Conservation (phyloP, 2,797 vertebrate species). For the Pteropus rufus region DNA sequence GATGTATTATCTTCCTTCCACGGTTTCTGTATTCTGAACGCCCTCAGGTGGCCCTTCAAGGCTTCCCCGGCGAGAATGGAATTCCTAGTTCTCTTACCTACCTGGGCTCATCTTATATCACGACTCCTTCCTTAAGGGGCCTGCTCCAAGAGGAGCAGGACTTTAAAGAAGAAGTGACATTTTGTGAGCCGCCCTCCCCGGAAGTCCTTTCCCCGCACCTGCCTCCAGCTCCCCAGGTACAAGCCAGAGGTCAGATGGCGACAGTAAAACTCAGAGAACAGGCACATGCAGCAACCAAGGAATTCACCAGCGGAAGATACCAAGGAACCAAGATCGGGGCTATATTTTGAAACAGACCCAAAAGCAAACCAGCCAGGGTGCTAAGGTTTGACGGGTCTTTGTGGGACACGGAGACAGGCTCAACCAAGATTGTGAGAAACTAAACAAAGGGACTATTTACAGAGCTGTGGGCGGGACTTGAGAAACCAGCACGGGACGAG, state of each 20-base stretch:
- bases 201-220: background rate
- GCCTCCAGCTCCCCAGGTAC: background rate
- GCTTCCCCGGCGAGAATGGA: background rate
- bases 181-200: background rate
- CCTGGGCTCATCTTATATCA: background rate
- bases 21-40: background rate
- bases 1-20: background rate
- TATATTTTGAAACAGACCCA: background rate
- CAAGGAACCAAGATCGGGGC: background rate
- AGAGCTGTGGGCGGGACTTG: background rate
- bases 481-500: background rate
- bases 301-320: background rate
- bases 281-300: fast-evolving
- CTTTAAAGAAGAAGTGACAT: background rate
- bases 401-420: background rate
- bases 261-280: background rate
- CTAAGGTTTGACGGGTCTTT: background rate
- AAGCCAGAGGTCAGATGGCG: background rate
- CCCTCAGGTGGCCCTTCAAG: background rate
- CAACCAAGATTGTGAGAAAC: background rate
- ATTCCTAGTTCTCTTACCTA: background rate
- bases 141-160: background rate
- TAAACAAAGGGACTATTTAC: background rate
- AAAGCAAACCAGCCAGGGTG: background rate
- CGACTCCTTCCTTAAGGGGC: background rate